Base-by-base conservation (phyloP, 2,797 vertebrate genomes). In the Argya squamiceps region DNA sequence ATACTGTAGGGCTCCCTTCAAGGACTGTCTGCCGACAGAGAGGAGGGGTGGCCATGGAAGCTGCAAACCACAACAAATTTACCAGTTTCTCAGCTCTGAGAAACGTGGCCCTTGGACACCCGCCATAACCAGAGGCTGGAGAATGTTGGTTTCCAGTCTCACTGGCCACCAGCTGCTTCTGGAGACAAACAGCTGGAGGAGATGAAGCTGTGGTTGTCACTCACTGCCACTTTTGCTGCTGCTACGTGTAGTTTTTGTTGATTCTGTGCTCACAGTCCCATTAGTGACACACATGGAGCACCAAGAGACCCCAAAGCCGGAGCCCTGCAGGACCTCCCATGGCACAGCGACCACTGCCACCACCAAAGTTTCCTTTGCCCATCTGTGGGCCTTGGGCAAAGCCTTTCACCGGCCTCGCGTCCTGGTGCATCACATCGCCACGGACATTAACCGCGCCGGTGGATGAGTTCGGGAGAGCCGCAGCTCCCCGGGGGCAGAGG, bases 61-160 rank as follows among this genome's bases (percentile, higher is more conserved):
- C 65, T 78, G 47, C 55, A 46, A 53, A 68, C 29, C 30, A 34
- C n/a, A 63, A 15, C 29, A 58, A 15, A 46, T 46, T 29, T 30
- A 44, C 18, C 52, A 26, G 27, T 11, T 22, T 13, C 34, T 37
- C 64, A 43, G 39, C 68, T 49, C 34, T 23, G 58, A 17, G 39
- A 41, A 59, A 46, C 26, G 24, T 29, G 43, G 44, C 46, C 20
- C n/a, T 6, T 9, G 44, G 59, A 52, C 20, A 22, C 8, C 37
- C 15, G 18, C 17, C 12, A 18, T 7, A 36, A 32, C 36, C 1
- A 0, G 29, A 34, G 17, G 5, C 19, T 29, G 29, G 46, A 27
- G 15, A 62, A 46, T 8, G 18, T 15, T 39, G 39, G 24, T 36
- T 58, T 59, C 47, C 64, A 76, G 44, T n/a, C 62, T 13, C 29